These are phyloP conservation scores for Epicauta chinensis DNA, from an alignment of 1,140 invertebrate species.

Conservation along the genomic window DNA sequence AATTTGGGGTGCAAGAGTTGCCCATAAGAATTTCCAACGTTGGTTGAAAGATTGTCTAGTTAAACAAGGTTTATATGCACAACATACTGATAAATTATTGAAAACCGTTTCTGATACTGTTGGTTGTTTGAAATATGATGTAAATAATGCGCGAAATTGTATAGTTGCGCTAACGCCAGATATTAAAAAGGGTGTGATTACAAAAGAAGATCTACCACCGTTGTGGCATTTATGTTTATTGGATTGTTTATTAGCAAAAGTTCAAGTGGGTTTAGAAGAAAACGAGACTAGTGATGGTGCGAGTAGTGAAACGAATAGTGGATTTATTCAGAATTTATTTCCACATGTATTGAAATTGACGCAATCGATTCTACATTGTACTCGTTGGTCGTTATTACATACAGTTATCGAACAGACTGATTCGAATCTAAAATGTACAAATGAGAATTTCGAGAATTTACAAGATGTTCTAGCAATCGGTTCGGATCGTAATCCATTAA, in stretches of 20 bases:
- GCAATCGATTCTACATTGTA: constrained; percentile 50
- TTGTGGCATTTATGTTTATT: constrained; percentile 60
- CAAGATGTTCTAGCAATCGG: constrained; percentile 56
- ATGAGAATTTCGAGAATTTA: constrained; percentile 48
- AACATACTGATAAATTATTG: constrained; percentile 70
- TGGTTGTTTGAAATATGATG: constrained; percentile 61
- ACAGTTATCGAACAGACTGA: constrained; percentile 47
- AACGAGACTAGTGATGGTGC: constrained; percentile 9
- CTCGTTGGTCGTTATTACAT: constrained; percentile 38
- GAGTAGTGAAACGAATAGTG: constrained; percentile 26
- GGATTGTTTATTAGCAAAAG: constrained; percentile 61
- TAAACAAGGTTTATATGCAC: constrained; percentile 81
- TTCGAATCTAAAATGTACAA: constrained; percentile 43
- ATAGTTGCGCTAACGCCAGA: constrained; percentile 58
- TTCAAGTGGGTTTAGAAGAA: constrained; percentile 57
- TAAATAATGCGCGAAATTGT: constrained; percentile 63
- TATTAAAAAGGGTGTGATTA: constrained; percentile 43
- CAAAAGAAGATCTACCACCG: constrained; percentile 53
- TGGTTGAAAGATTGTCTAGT: constrained; percentile 79
- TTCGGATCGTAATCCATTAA: constrained; percentile 43
- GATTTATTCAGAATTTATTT: constrained; percentile 49
- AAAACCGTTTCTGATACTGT: constrained; percentile 61
- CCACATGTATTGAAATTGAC: constrained; percentile 56
- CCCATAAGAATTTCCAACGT: constrained; percentile 63
- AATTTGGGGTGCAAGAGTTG: constrained; percentile 65